phyloP scores from a whole-genome alignment of 2,797 vertebrate genomes.

The Antennarius maculatus region DNA sequence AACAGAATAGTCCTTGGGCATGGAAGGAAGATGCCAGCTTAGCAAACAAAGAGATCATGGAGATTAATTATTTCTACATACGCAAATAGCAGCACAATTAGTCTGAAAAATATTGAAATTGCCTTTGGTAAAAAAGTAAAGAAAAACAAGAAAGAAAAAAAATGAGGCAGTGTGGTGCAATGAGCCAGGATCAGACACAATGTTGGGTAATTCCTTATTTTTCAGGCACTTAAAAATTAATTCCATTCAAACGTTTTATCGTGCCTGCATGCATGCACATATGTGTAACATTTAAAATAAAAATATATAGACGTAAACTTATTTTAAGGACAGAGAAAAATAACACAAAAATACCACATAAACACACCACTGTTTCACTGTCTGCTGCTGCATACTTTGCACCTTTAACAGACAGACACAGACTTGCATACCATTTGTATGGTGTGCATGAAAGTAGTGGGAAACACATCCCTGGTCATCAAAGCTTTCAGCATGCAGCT shows the following conservation, averaged over 20 bases:
- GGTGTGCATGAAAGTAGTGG: constrained; percentile 45
- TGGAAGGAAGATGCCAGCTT: constrained; percentile 45
- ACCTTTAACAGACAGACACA: constrained; percentile 13
- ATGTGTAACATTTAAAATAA: background rate
- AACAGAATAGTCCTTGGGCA: constrained; percentile 30
- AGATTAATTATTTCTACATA: constrained; percentile 44
- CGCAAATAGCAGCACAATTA: constrained; percentile 34
- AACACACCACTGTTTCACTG: constrained; percentile 29
- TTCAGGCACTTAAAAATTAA: background rate
- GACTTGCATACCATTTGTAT: constrained; percentile 29
- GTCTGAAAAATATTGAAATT: constrained; percentile 54
- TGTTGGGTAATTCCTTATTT: background rate
- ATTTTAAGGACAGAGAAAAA: background rate
- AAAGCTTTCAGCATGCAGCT: constrained; percentile 61
- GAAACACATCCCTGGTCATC: constrained; percentile 61
- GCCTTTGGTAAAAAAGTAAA: constrained; percentile 37
- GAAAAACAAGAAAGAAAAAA: constrained; percentile 11
- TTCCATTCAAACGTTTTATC: constrained; percentile 4
- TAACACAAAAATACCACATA: background rate
- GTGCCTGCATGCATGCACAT: too few species aligned
- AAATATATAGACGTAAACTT: background rate
- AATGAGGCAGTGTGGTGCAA: background rate
- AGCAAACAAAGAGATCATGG: constrained; percentile 49
- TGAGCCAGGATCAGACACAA: background rate
- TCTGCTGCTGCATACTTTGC: constrained; percentile 3